Conservation (phyloP, 2,888 invertebrate species). For the Pegoplata infirma region DNA sequence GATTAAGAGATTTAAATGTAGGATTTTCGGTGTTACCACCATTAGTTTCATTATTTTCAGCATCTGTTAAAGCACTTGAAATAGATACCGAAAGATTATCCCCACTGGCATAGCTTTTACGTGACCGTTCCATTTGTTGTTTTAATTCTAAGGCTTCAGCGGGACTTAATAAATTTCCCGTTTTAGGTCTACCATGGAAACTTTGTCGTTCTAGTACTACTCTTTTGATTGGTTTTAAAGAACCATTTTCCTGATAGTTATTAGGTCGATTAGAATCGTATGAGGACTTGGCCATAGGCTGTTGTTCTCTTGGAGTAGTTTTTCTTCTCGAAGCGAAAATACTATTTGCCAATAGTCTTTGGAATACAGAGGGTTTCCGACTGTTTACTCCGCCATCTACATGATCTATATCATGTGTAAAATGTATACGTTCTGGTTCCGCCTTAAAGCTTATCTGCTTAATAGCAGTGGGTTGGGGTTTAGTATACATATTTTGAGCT, state of each 20-base stretch:
- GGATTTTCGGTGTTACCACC: conserved; percentile 31
- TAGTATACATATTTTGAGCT: conserved; percentile 58
- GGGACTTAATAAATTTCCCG: conserved; percentile 64
- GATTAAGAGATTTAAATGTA: conserved; percentile 33
- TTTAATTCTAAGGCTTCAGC: conserved; percentile 64
- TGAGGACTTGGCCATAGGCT: conserved; percentile 68
- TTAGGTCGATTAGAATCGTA: conserved; percentile 63
- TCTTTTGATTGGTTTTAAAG: conserved; percentile 70
- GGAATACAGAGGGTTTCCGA: conserved; percentile 76
- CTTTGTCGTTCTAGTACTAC: conserved; percentile 74
- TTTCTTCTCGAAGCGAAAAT: conserved; percentile 75
- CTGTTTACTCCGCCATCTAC: conserved; percentile 67
- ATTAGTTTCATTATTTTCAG: conserved; percentile 66
- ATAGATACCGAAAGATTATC: conserved; percentile 71
- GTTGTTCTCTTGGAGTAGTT: conserved; percentile 73
- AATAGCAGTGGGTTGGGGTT: conserved; percentile 36
- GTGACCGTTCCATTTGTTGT: conserved; percentile 68
- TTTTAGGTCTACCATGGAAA: conserved; percentile 68
- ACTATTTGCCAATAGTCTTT: conserved; percentile 73
- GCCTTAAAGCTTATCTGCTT: conserved; percentile 60
- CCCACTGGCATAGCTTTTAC: conserved; percentile 69
- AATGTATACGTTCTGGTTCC: conserved; percentile 62
- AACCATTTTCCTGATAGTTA: conserved; percentile 64
- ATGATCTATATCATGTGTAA: conserved; percentile 57
- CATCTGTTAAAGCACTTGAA: conserved; percentile 72